Evolutionary conservation across 2,888 invertebrate genomes (phyloP), one percentile per base, ranked within the genome.

Genomic region (Chymomyza caudatula): DNA sequence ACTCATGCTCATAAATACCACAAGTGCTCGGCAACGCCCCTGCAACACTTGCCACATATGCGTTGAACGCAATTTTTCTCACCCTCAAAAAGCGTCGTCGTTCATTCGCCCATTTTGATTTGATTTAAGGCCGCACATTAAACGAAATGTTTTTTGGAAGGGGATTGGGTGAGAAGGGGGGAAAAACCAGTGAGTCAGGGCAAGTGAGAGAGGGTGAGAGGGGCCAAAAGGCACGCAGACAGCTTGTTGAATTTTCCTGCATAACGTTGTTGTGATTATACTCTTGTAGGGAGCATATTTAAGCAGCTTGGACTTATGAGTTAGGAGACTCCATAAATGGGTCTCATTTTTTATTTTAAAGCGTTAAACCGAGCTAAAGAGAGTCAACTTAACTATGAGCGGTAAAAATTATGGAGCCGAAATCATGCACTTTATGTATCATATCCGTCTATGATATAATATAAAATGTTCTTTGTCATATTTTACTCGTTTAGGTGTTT

Each of bases 91-190:
- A 53, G n/a, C 25, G 29, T 13, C 29, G 29, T 37, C 29, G 29
- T 37, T 37, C 29, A 60, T 49, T 49, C 58, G 47, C 51, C 19
- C 51, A 51, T 63, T 59, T 44, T 55, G 61, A 72, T 76, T 78
- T 81, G 82, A 80, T 80, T 76, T 80, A 80, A 81, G 74, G 74
- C 78, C 78, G 65, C 60, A 67, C 78, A 78, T 80, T 78, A 78
- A 72, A 68, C 66, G 65, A 67, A 73, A 74, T 74, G 68, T 60
- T 55, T 52, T 67, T 55, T 17, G 47, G 15, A 15, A 29, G 29
- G 29, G 29, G 8, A 2, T 29, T 11, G 11, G 2, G 4, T 2
- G 44, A 5, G 47, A 3, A 19, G 19, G 6, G 19, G 47, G 19
- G 3, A 47, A 17, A 47, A 19, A 37, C 5, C 37, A 1, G 47